Percentiles rank a stretch among this genome's conserved stretches.
Evolutionary conservation across 2,113 vertebrate species (phyloP).

Genomic region (Mus spicilegus): DNA sequence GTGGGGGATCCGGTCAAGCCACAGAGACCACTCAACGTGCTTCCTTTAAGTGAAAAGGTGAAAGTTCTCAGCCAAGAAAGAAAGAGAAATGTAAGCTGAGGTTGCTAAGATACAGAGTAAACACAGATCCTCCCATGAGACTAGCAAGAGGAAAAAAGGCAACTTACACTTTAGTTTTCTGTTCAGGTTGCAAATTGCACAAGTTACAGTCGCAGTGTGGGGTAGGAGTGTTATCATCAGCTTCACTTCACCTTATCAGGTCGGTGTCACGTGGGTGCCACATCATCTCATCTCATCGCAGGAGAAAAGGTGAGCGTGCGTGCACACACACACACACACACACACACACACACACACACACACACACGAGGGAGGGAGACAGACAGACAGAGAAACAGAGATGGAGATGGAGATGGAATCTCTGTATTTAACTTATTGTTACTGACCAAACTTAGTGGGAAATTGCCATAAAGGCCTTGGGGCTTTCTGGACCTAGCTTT

Average conservation of each 20-base stretch:
- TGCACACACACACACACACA: neutral
- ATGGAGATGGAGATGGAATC: too few species aligned
- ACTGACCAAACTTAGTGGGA: neutral
- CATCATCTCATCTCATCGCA: neutral
- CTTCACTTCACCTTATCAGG: neutral
- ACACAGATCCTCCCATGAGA: neutral
- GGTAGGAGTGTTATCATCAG: neutral
- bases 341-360: neutral
- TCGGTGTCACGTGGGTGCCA: neutral
- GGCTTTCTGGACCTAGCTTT: neutral
- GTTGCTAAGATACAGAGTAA: neutral
- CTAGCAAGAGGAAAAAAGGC: neutral
- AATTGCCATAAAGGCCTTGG: neutral
- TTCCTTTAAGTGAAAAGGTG: neutral
- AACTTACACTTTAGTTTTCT: too few species aligned
- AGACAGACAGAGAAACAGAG: neutral
- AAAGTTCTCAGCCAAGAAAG: neutral
- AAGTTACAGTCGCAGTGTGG: neutral
- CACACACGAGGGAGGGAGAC: neutral
- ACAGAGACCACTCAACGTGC: neutral
- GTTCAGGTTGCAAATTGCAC: neutral
- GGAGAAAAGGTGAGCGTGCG: neutral
- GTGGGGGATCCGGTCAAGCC: neutral
- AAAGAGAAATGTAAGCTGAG: neutral
- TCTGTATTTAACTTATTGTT: neutral